Conservation (phyloP, 1,140 invertebrate genomes). For the Drosophila sproati region DNA sequence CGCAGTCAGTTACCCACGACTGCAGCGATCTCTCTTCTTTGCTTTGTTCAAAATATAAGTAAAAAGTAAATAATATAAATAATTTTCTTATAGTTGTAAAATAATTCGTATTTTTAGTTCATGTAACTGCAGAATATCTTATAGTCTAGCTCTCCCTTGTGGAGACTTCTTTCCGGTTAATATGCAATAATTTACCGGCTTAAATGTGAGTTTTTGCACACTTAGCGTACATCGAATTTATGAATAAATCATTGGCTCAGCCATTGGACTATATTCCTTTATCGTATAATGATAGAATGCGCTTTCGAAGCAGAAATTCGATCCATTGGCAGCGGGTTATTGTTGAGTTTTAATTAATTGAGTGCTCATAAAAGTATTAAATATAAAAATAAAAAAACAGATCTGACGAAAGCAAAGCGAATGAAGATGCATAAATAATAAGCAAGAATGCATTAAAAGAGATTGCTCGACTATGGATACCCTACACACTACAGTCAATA, state of each 20-base stretch:
- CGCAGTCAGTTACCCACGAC: too few species aligned
- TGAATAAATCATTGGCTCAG: constrained; percentile 62
- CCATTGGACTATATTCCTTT: constrained; percentile 17
- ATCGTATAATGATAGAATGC: constrained; percentile 33
- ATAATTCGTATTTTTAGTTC: too few species aligned
- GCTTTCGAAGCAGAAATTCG: constrained; percentile 20
- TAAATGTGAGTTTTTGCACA: constrained; percentile 47
- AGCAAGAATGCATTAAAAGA: neutral
- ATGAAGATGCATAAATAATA: constrained; percentile 18
- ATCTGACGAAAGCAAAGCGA: neutral
- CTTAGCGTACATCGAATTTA: constrained; percentile 56
- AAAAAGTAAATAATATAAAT: too few species aligned
- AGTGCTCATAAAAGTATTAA: constrained; percentile 60
- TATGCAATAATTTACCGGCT: constrained; percentile 56
- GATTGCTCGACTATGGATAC: neutral
- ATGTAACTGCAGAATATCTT: neutral
- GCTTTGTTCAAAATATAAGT: too few species aligned
- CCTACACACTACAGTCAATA: neutral
- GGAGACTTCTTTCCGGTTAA: neutral
- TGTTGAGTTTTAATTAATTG: constrained; percentile 68
- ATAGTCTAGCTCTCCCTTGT: neutral
- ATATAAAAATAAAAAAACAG: constrained; percentile 28
- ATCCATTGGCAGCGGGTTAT: constrained; percentile 20
- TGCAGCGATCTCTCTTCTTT: too few species aligned
- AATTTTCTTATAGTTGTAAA: too few species aligned